A percentile compares a stretch with the other conserved stretches of the same genome.
Evolutionary conservation across 2,797 vertebrate genomes (phyloP).

Genomic region (Myotis findleyi): DNA sequence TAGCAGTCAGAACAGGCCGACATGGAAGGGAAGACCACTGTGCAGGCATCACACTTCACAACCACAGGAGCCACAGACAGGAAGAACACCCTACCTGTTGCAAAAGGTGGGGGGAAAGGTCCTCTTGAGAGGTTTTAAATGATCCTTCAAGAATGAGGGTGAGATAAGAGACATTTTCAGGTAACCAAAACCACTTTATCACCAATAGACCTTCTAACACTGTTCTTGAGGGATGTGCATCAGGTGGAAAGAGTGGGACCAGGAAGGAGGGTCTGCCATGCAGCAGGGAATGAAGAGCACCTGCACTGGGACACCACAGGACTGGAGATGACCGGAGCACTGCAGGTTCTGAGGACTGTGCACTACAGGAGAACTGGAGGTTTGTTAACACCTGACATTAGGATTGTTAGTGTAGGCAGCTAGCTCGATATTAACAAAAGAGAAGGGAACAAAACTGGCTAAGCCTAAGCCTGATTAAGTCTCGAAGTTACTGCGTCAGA

Average conservation of each 20-base stretch:
- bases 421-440: not conserved
- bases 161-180: not conserved
- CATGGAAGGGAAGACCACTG: rapidly evolving
- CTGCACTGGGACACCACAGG: not conserved
- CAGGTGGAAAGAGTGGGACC: not conserved
- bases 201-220: not conserved
- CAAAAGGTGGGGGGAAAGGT: not conserved
- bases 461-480: not conserved
- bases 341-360: not conserved
- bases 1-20: not conserved
- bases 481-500: not conserved
- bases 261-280: not conserved
- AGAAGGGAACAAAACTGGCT: not conserved
- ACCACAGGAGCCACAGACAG: not conserved
- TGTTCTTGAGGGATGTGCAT: not conserved
- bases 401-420: not conserved
- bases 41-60: no score
- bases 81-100: not conserved
- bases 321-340: not conserved
- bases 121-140: not conserved
- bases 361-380: not conserved
- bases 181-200: not conserved
- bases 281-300: not conserved
- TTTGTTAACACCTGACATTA: not conserved
- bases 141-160: not conserved